Conservation (phyloP, 1,140 invertebrate species). For the Drosophila quadrilineata region DNA sequence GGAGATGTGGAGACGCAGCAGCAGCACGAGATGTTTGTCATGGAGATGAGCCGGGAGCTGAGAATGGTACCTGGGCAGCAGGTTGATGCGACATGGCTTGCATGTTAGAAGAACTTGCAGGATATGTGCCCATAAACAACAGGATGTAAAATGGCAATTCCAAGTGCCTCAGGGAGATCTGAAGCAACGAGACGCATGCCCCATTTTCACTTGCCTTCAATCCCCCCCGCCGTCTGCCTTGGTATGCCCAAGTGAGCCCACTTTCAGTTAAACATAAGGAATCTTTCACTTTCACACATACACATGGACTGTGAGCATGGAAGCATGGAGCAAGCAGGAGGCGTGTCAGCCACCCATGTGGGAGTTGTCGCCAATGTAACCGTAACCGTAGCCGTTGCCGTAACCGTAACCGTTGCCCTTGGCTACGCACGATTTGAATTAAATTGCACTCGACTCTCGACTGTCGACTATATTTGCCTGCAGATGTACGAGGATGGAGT, state of each 20-base stretch:
- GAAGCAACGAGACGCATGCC: not conserved
- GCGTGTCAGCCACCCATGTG: not conserved
- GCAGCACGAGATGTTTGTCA: too few species aligned
- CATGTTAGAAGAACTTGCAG: constrained; percentile 51
- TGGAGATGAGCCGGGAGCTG: not conserved
- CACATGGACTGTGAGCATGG: too few species aligned
- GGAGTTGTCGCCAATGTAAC: constrained; percentile 30
- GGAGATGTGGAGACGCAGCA: not conserved
- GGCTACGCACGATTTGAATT: constrained; percentile 76
- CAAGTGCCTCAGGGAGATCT: constrained; percentile 33
- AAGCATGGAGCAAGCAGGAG: too few species aligned
- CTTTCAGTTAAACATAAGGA: too few species aligned
- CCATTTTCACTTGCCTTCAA: not conserved
- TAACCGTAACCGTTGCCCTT: constrained; percentile 55
- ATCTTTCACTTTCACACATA: too few species aligned
- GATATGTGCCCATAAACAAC: constrained; percentile 72
- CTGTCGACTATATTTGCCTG: too few species aligned
- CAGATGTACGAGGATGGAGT: constrained; percentile 1
- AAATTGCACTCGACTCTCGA: constrained; percentile 75
- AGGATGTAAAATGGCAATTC: constrained; percentile 59
- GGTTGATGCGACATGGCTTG: constrained; percentile 25
- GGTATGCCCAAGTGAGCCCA: too few species aligned
- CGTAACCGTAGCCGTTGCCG: constrained; percentile 60
- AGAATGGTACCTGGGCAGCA: not conserved
- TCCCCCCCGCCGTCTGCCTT: not conserved